Evolutionary conservation across 2,113 vertebrate species (phyloP).

Genomic region (Cryptotis parvus): DNA sequence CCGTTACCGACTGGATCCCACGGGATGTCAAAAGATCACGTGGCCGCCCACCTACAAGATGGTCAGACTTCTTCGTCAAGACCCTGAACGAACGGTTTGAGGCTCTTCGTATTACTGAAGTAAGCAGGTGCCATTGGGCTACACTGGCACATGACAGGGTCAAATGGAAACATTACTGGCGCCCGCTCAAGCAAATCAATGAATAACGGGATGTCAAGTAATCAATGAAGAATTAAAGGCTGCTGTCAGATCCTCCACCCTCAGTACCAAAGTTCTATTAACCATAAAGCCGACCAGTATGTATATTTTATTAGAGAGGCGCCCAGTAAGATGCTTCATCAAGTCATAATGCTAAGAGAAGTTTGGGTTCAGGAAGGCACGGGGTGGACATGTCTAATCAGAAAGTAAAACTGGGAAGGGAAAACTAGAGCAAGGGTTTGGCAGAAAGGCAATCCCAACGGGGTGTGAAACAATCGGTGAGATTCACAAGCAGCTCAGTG

Average conservation of each 20-base stretch:
- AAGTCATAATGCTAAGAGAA: neutral
- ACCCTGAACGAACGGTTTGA: no score
- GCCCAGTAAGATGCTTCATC: neutral
- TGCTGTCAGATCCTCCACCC: neutral
- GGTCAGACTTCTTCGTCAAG: no score
- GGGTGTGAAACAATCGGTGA: neutral
- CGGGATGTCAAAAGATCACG: no score
- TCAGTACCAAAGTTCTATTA: neutral
- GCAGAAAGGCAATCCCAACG: neutral
- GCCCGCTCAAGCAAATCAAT: no score
- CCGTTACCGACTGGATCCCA: no score
- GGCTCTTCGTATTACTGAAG: no score
- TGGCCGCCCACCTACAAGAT: no score
- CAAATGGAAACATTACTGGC: no score
- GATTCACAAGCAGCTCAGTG: neutral
- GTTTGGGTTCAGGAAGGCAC: neutral
- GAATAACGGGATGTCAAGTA: no score
- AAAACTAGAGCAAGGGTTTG: neutral
- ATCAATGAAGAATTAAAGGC: no score
- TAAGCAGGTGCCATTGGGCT: no score
- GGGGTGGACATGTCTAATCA: neutral
- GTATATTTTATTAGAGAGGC: neutral
- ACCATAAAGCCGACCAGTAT: neutral
- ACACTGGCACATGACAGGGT: no score
- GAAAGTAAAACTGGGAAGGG: neutral